These are phyloP conservation scores for Ibidorhyncha struthersii DNA, from an alignment of 2,113 vertebrate genomes.

Conservation along the genomic window DNA sequence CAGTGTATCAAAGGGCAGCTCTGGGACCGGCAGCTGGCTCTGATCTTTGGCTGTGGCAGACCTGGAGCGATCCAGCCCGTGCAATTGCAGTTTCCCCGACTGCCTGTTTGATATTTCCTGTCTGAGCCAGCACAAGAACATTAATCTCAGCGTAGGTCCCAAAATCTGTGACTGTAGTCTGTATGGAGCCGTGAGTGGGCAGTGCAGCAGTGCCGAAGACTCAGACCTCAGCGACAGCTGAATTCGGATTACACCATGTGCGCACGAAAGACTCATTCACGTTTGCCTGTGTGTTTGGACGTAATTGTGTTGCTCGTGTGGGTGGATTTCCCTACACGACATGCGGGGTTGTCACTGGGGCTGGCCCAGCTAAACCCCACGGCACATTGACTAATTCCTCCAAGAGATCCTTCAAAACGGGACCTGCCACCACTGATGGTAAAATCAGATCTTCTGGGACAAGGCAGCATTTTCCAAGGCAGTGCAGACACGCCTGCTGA, in stretches of 20 bases:
- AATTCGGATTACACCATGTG: fast-evolving
- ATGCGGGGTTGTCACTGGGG: fast-evolving
- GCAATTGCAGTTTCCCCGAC: background rate
- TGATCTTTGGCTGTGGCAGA: background rate
- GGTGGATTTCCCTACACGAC: background rate
- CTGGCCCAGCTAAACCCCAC: background rate
- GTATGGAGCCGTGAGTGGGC: background rate
- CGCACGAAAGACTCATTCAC: background rate
- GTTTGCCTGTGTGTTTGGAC: background rate
- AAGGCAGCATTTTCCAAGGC: background rate
- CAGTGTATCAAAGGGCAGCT: background rate
- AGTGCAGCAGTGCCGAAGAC: background rate
- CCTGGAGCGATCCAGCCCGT: background rate
- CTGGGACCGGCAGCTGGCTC: background rate
- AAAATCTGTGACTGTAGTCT: background rate
- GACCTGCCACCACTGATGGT: background rate
- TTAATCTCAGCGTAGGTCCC: background rate
- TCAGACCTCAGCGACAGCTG: background rate
- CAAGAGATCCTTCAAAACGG: background rate
- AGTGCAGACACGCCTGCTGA: background rate
- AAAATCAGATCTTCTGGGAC: background rate
- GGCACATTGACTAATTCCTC: background rate
- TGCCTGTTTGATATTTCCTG: background rate
- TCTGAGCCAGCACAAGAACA: background rate
- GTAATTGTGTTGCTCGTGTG: background rate